Evolutionary conservation across 2,113 vertebrate species (phyloP).

Genomic region (Otis tarda): DNA sequence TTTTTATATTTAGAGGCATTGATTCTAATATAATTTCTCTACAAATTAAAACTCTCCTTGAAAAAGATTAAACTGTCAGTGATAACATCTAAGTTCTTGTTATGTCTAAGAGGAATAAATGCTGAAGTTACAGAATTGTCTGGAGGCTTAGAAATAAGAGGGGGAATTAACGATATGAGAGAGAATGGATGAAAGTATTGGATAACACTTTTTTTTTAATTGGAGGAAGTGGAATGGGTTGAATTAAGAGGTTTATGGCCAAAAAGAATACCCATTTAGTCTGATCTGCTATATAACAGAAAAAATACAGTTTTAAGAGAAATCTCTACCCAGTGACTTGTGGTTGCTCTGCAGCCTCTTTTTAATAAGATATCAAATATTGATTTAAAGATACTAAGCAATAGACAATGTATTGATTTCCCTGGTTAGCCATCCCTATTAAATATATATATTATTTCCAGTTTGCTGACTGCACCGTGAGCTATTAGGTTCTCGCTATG

Average conservation of each 20-base stretch:
- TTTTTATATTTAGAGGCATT: slow-evolving; percentile 54
- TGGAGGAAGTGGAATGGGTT: neutral
- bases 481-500: neutral
- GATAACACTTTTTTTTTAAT: slow-evolving; percentile 13
- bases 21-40: slow-evolving; percentile 55
- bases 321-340: neutral
- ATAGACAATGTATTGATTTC: neutral
- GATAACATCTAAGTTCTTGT: slow-evolving; percentile 64
- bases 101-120: slow-evolving; percentile 61
- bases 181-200: slow-evolving; percentile 33
- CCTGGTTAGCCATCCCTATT: slow-evolving; percentile 40
- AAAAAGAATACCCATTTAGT: slow-evolving; percentile 26
- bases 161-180: slow-evolving; percentile 27
- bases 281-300: neutral
- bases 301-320: neutral
- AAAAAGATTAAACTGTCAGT: slow-evolving; percentile 62
- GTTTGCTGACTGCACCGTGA: neutral
- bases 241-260: slow-evolving; percentile 40
- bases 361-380: slow-evolving; percentile 44
- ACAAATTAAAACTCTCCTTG: slow-evolving; percentile 64
- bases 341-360: neutral
- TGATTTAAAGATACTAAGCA: slow-evolving; percentile 15
- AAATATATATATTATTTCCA: slow-evolving; percentile 51
- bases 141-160: slow-evolving; percentile 57
- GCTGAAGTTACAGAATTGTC: slow-evolving; percentile 65